phyloP scores from a whole-genome alignment of 2,888 invertebrate genomes.

The Ganaspis brasiliensis region DNA sequence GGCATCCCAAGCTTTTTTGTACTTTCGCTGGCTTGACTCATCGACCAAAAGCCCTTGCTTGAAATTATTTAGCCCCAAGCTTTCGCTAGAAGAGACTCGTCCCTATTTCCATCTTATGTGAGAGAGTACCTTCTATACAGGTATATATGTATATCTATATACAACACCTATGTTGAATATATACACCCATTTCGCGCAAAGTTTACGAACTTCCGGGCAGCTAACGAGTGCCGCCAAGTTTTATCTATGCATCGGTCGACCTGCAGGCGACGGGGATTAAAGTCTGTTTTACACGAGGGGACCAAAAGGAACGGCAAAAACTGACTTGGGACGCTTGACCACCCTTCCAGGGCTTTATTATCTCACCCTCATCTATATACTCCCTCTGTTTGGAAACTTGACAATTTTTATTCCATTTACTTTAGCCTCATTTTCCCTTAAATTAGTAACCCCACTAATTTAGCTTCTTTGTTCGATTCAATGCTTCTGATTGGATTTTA shows the following conservation, averaged over 20 bases:
- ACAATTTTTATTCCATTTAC: slow-evolving; percentile 6
- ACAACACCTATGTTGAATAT: neutral
- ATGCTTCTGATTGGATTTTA: neutral
- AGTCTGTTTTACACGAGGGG: slow-evolving; percentile 39
- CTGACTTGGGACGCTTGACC: slow-evolving; percentile 30
- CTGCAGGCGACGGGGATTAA: slow-evolving; percentile 42
- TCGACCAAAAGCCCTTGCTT: slow-evolving; percentile 43
- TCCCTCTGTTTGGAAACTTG: neutral
- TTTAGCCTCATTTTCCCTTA: slow-evolving; percentile 6
- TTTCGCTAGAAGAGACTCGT: slow-evolving; percentile 24
- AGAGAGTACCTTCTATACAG: too few relatives aligned
- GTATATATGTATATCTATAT: neutral
- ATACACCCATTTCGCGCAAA: slow-evolving; percentile 26
- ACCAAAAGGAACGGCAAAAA: slow-evolving; percentile 31
- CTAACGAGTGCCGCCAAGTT: slow-evolving; percentile 35
- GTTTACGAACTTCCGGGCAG: slow-evolving; percentile 40
- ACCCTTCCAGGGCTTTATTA: slow-evolving; percentile 2
- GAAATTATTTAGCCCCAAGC: slow-evolving; percentile 47
- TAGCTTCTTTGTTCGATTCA: neutral
- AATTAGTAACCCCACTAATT: neutral
- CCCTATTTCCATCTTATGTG: slow-evolving; percentile 35
- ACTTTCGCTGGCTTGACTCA: slow-evolving; percentile 34
- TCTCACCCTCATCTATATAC: slow-evolving; percentile 4
- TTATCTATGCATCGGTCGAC: slow-evolving; percentile 43
- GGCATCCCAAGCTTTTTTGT: slow-evolving; percentile 25